Conservation (phyloP, 2,797 vertebrate species). For the Cichlasoma orientale region DNA sequence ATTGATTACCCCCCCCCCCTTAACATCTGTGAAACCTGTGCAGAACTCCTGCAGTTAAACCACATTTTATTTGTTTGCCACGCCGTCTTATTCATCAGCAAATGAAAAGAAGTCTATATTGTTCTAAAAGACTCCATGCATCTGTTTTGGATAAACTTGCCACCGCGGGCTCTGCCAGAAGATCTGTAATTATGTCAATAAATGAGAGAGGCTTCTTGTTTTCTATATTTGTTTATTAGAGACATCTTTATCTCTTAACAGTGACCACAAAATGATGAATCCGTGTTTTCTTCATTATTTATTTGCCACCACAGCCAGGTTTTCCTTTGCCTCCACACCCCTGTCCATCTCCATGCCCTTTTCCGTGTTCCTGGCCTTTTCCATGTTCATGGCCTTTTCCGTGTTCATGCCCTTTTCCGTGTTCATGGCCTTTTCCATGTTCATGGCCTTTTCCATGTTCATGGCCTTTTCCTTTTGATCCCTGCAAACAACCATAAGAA, state of each 20-base stretch:
- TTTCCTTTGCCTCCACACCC: background rate
- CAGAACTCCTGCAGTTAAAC: background rate
- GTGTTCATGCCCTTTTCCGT: background rate
- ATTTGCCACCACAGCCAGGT: too few species aligned
- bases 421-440: background rate
- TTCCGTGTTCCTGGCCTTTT: too few species aligned
- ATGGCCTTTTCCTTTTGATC: background rate
- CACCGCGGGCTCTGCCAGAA: background rate
- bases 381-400: background rate
- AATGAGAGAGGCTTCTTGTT: background rate
- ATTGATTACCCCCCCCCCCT: background rate
- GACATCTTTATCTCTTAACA: background rate
- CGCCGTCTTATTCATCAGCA: background rate
- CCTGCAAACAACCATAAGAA: background rate
- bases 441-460: background rate
- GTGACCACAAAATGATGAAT: background rate
- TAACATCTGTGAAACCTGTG: background rate
- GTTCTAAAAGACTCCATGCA: background rate
- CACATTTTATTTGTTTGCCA: background rate
- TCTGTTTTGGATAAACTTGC: background rate
- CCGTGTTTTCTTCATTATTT: too few species aligned
- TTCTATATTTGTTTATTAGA: slow-evolving; percentile 31
- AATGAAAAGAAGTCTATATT: background rate
- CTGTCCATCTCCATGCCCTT: rapidly evolving
- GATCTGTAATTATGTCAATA: background rate